Percentiles rank a stretch among this genome's conserved stretches.
Conservation (phyloP, 2,797 vertebrate species). For the Apogon hyalosoma region DNA sequence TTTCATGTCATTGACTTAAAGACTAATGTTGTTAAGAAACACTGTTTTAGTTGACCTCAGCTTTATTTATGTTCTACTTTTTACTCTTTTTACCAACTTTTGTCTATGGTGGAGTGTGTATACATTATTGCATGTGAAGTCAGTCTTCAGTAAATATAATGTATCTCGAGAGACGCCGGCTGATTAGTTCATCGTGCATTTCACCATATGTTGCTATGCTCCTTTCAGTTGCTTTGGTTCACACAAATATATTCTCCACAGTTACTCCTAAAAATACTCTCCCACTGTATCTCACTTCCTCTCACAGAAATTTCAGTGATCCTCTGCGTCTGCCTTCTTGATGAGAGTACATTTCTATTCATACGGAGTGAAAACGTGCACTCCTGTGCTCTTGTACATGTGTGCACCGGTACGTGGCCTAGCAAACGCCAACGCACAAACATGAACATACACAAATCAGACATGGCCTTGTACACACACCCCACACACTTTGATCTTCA, state of each 20-base stretch:
- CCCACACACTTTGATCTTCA: constrained; percentile 49
- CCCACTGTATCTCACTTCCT: constrained; percentile 12
- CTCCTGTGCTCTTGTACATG: not conserved
- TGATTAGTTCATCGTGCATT: constrained; percentile 39
- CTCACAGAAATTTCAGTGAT: constrained; percentile 4
- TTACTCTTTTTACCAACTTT: constrained; percentile 10
- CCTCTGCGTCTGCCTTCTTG: constrained; percentile 16
- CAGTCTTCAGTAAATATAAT: constrained; percentile 31
- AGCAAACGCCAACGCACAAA: constrained; percentile 9
- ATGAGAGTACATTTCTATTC: not conserved
- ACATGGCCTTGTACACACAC: constrained; percentile 25
- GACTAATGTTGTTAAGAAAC: too few species aligned
- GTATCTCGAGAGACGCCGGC: constrained; percentile 22
- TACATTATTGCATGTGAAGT: not conserved
- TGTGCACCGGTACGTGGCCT: not conserved
- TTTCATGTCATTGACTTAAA: too few species aligned
- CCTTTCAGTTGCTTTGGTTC: constrained; percentile 47
- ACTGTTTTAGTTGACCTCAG: too few species aligned
- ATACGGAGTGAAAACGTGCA: constrained; percentile 12
- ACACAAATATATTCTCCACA: constrained; percentile 33
- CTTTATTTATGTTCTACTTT: not conserved
- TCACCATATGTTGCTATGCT: constrained; percentile 47
- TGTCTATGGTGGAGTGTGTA: not conserved
- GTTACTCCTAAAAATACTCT: constrained; percentile 27
- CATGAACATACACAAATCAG: constrained; percentile 27